Conservation (phyloP, 64 coral and sea anemone species). For the Pocillopora verrucosa region DNA sequence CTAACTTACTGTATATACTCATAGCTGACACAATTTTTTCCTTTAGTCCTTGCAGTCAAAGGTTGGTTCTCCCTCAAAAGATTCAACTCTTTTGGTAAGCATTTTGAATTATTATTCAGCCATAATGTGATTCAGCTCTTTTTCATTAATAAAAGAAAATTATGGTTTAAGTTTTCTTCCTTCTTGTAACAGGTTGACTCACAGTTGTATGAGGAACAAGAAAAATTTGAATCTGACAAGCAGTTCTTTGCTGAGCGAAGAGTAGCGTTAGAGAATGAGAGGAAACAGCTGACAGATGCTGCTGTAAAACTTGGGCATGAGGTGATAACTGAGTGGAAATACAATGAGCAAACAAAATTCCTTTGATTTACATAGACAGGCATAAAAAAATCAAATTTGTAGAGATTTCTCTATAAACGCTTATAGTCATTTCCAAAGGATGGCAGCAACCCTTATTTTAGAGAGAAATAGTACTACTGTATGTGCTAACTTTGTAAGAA, state of each 20-base stretch:
- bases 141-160: too few species aligned
- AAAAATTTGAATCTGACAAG: conserved; percentile 37
- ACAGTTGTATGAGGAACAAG: conserved; percentile 52
- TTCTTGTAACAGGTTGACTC: conserved; percentile 34
- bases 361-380: background rate
- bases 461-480: too few species aligned
- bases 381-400: background rate
- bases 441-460: too few species aligned
- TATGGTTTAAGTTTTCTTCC: background rate
- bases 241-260: conserved; percentile 44
- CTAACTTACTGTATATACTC: background rate
- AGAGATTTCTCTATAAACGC: too few species aligned
- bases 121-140: too few species aligned
- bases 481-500: too few species aligned
- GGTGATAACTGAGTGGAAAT: background rate
- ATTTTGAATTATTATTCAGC: too few species aligned
- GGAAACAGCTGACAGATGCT: conserved; percentile 51
- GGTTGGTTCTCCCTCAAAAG: background rate
- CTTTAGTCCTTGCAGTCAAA: conserved; percentile 39
- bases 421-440: too few species aligned
- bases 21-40: background rate
- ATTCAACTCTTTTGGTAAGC: conserved; percentile 38
- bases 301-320: conserved; percentile 56
- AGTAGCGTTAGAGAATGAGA: conserved; percentile 33
- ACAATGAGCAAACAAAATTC: background rate